A percentile compares a stretch with the other conserved stretches of the same genome.
Evolutionary conservation across 2,888 invertebrate species (phyloP).

Genomic region (Thelaira solivaga): DNA sequence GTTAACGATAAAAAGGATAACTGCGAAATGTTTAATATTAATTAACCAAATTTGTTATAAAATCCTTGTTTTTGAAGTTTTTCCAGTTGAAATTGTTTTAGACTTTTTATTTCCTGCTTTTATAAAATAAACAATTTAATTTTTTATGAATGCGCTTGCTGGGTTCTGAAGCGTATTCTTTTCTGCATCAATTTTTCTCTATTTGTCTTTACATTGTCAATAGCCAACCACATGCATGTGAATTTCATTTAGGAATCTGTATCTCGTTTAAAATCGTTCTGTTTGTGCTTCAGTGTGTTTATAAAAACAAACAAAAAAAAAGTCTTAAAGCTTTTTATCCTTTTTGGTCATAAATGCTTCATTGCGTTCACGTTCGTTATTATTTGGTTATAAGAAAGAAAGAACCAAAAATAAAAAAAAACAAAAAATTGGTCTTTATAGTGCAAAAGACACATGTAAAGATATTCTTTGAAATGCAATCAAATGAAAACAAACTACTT

Average conservation of each 20-base stretch:
- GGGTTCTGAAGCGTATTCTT: neutral
- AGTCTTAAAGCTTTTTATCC: constrained; percentile 53
- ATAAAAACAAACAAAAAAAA: constrained; percentile 19
- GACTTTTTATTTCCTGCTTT: too few relatives aligned
- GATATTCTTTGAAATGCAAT: constrained; percentile 63
- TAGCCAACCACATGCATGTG: constrained; percentile 3
- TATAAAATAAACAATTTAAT: too few relatives aligned
- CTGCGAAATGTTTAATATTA: too few relatives aligned
- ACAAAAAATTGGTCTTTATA: too few relatives aligned
- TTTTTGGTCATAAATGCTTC: constrained; percentile 54
- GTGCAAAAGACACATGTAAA: constrained; percentile 7
- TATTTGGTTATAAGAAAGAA: neutral
- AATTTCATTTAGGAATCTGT: constrained; percentile 28
- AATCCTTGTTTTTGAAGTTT: too few relatives aligned
- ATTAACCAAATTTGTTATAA: too few relatives aligned
- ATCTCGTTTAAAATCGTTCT: constrained; percentile 42
- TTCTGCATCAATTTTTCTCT: constrained; percentile 34
- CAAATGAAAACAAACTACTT: constrained; percentile 71
- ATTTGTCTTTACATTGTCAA: constrained; percentile 60
- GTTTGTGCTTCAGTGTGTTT: neutral
- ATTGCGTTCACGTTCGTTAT: constrained; percentile 44
- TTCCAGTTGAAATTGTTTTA: too few relatives aligned
- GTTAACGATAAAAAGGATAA: too few relatives aligned
- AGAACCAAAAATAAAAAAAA: too few relatives aligned
- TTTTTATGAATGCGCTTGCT: neutral